Evolutionary conservation across 2,797 vertebrate species (phyloP).

Genomic region (Notoglanidium macrostoma): DNA sequence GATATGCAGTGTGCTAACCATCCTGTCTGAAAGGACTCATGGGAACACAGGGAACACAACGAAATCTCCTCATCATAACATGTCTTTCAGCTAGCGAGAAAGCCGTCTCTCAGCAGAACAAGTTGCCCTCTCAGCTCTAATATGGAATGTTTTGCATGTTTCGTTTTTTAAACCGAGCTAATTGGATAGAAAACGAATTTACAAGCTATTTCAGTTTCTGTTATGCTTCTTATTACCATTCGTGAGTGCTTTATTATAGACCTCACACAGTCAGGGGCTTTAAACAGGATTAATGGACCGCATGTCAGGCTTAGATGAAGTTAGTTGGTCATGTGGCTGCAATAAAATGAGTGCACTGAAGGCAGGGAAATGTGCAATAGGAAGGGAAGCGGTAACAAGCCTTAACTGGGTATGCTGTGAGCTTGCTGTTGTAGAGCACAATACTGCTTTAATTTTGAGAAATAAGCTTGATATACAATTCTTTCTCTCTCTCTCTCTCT

Average conservation of each 20-base stretch:
- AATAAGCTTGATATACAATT: background rate
- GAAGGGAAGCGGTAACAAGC: background rate
- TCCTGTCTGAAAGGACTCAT: conserved; percentile 2
- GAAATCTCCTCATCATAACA: background rate
- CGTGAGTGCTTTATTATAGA: conserved; percentile 25
- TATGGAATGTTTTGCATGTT: background rate
- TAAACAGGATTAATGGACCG: conserved; percentile 53
- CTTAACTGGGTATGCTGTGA: background rate
- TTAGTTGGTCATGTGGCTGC: conserved; percentile 40
- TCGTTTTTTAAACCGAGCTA: conserved; percentile 12
- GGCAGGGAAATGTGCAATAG: conserved; percentile 11
- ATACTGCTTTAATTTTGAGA: background rate
- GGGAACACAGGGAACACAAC: background rate
- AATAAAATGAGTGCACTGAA: background rate
- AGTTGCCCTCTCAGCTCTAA: background rate
- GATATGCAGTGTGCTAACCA: background rate
- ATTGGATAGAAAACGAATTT: background rate
- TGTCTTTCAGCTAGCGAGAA: conserved; percentile 1
- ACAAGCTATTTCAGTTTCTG: conserved; percentile 4
- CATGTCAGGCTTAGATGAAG: conserved; percentile 42
- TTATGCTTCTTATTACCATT: conserved; percentile 11
- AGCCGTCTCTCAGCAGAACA: background rate
- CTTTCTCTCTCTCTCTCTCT: conserved; percentile 12
- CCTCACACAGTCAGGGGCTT: conserved; percentile 15
- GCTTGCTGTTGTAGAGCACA: background rate